Conservation (phyloP, 2,888 invertebrate species). For the Cantharis lateralis region DNA sequence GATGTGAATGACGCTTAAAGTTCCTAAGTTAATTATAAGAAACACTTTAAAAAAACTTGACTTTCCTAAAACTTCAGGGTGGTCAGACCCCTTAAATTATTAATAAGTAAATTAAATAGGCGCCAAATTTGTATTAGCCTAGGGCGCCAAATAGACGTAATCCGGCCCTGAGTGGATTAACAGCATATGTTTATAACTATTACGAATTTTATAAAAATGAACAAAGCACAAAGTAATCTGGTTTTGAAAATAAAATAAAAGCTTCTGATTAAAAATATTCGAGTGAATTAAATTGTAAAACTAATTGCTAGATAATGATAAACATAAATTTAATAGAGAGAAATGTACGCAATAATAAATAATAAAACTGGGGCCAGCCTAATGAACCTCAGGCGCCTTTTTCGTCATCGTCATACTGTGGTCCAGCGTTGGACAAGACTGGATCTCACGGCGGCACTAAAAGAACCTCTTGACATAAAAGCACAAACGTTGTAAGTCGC, state of each 20-base stretch:
- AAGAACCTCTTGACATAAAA: conserved; percentile 34
- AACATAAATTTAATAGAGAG: conserved; percentile 23
- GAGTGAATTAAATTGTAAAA: neutral
- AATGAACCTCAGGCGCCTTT: conserved; percentile 35
- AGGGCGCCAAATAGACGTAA: too few relatives aligned
- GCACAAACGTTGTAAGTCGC: conserved; percentile 29
- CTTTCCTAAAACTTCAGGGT: too few relatives aligned
- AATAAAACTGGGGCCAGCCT: conserved; percentile 21
- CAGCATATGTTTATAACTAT: neutral
- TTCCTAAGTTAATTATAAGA: too few relatives aligned
- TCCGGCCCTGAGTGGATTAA: too few relatives aligned
- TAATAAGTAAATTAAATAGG: too few relatives aligned
- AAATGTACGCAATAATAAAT: conserved; percentile 33
- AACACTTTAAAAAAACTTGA: too few relatives aligned
- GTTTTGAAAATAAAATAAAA: neutral
- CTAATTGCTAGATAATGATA: conserved; percentile 14
- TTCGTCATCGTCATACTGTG: conserved; percentile 37
- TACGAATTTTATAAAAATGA: neutral
- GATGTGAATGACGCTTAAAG: too few relatives aligned
- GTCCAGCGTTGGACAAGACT: conserved; percentile 37
- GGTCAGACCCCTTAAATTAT: too few relatives aligned
- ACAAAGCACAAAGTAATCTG: neutral
- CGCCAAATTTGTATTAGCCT: too few relatives aligned
- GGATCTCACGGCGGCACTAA: conserved; percentile 31
- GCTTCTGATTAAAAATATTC: neutral